Evolutionary conservation across 2,113 vertebrate species (phyloP).

Genomic region (Vanacampus margaritifer): DNA sequence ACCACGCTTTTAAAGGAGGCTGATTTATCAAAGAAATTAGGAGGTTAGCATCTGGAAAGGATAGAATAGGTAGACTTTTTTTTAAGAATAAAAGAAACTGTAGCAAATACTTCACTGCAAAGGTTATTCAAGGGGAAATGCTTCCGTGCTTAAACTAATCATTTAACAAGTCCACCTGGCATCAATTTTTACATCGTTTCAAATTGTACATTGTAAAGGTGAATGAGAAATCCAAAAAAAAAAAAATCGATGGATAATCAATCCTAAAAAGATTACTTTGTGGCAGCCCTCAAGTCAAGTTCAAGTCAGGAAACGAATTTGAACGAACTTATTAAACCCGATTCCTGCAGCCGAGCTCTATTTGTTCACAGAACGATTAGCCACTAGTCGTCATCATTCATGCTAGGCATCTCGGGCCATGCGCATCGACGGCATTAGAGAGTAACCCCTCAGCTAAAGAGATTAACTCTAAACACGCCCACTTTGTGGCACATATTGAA

Average conservation of each 20-base stretch:
- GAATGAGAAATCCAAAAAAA: no score
- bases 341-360: neutral
- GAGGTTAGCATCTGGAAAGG: neutral
- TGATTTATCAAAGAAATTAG: neutral
- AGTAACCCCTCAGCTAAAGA: neutral
- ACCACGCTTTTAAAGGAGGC: neutral
- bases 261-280: no score
- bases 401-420: neutral
- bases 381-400: conserved; percentile 1
- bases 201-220: no score
- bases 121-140: neutral
- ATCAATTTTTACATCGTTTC: no score
- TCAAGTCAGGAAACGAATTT: neutral
- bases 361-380: neutral
- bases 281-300: no score
- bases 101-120: neutral
- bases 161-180: neutral
- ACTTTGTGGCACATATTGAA: neutral
- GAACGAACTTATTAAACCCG: neutral
- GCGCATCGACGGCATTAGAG: neutral
- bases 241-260: no score
- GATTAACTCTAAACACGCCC: neutral
- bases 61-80: neutral
- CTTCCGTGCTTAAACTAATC: neutral
- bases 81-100: neutral